Evolutionary conservation across 2,888 invertebrate species (phyloP).

Genomic region (Eubasilissa splendida): DNA sequence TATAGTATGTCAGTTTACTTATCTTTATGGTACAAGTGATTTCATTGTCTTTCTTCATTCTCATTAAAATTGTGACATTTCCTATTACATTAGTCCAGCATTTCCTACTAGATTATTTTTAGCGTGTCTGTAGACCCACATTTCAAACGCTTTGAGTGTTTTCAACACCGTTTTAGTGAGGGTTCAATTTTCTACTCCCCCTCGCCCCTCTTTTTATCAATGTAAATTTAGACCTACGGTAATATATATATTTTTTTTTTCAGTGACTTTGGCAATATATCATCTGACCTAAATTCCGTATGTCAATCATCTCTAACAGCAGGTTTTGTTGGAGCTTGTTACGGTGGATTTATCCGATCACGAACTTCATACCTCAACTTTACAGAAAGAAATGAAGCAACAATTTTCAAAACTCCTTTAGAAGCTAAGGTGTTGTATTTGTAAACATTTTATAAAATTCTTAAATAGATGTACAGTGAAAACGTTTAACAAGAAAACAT

Average conservation of each 20-base stretch:
- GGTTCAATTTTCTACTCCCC: background rate
- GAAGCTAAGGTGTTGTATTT: constrained; percentile 77
- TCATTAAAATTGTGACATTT: too few relatives aligned
- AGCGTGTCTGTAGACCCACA: too few relatives aligned
- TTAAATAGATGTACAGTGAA: background rate
- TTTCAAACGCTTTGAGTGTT: too few relatives aligned
- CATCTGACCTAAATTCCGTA: constrained; percentile 76
- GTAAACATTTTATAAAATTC: background rate
- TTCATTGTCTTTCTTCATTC: too few relatives aligned
- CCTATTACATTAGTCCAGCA: too few relatives aligned
- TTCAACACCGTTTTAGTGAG: too few relatives aligned
- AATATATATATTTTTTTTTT: constrained; percentile 60
- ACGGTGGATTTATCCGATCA: constrained; percentile 78
- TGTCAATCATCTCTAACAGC: constrained; percentile 75
- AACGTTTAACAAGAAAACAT: background rate
- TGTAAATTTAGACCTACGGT: background rate
- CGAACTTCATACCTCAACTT: constrained; percentile 77
- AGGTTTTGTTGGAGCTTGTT: constrained; percentile 75
- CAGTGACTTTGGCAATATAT: constrained; percentile 78
- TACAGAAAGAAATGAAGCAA: constrained; percentile 83
- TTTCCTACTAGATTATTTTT: too few relatives aligned
- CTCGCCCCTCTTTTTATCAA: background rate
- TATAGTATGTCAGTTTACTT: too few relatives aligned
- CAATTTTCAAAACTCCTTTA: constrained; percentile 76
- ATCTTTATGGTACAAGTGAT: too few relatives aligned